phyloP scores from a whole-genome alignment of 2,797 vertebrate genomes.

The Takifugu ocellatus region DNA sequence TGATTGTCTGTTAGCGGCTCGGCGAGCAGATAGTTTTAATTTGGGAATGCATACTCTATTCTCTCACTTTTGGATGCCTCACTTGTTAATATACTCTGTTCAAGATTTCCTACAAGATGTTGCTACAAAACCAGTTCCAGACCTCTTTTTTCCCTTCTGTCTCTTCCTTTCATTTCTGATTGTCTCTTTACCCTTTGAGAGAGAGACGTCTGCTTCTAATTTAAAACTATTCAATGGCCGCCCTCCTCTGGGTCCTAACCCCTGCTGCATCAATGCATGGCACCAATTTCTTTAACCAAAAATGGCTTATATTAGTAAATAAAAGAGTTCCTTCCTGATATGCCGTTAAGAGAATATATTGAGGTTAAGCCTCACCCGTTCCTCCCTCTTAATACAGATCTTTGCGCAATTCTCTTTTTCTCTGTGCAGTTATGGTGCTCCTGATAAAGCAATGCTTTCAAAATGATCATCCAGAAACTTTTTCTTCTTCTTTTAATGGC shows the following conservation, averaged over 20 bases:
- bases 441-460: no score
- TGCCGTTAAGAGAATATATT: not conserved
- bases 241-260: slow-evolving; percentile 76
- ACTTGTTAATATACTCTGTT: slow-evolving; percentile 79
- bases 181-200: slow-evolving; percentile 44
- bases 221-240: slow-evolving; percentile 59
- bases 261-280: slow-evolving; percentile 38
- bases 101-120: slow-evolving; percentile 78
- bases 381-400: not conserved
- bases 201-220: slow-evolving; percentile 77
- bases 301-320: slow-evolving; percentile 65
- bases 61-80: slow-evolving; percentile 57
- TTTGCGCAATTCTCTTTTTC: not conserved
- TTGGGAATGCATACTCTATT: slow-evolving; percentile 25
- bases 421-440: not conserved
- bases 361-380: slow-evolving; percentile 7
- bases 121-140: slow-evolving; percentile 69
- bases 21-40: slow-evolving; percentile 16
- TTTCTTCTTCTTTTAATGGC: no score
- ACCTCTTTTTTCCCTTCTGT: slow-evolving; percentile 48
- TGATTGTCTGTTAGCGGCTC: slow-evolving; percentile 28
- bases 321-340: slow-evolving; percentile 49
- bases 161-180: slow-evolving; percentile 23
- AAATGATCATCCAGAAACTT: no score
- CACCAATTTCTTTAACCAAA: slow-evolving; percentile 51